A percentile compares a stretch with the other conserved stretches of the same genome.
phyloP scores from a whole-genome alignment of 2,797 vertebrate species.

The Triplophysa bombifrons region DNA sequence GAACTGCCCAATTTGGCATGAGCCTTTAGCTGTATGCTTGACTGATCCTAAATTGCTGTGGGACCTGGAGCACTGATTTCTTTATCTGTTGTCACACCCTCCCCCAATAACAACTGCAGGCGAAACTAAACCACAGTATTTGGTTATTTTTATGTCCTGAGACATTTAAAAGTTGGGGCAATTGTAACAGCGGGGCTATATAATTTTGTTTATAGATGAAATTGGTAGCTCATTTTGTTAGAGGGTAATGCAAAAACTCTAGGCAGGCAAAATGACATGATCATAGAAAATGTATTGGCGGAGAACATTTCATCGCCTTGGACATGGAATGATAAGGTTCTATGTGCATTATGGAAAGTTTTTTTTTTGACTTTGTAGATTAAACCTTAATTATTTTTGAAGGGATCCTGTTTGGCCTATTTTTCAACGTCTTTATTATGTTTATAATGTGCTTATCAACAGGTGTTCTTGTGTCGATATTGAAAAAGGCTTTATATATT shows the following conservation, averaged over 20 bases:
- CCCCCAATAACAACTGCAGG: slow-evolving; percentile 80
- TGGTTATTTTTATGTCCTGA: slow-evolving; percentile 76
- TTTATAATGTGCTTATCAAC: no score
- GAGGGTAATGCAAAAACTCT: slow-evolving; percentile 33
- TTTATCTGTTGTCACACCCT: slow-evolving; percentile 79
- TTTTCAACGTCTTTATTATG: no score
- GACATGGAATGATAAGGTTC: no score
- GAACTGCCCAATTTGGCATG: slow-evolving; percentile 87
- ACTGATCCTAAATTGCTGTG: slow-evolving; percentile 83
- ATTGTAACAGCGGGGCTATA: slow-evolving; percentile 75
- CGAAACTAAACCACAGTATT: slow-evolving; percentile 69
- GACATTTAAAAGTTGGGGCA: slow-evolving; percentile 77
- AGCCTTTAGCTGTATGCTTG: slow-evolving; percentile 80
- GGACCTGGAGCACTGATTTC: slow-evolving; percentile 74
- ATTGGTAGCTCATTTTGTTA: slow-evolving; percentile 62
- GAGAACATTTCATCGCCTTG: no score
- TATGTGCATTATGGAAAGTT: no score
- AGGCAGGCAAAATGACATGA: no score
- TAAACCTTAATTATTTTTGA: no score
- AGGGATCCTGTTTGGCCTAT: no score
- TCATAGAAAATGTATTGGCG: no score
- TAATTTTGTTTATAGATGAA: slow-evolving; percentile 70
- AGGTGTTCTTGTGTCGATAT: no score
- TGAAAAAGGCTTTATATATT: no score
- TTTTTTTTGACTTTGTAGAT: no score